Conservation (phyloP, 2,888 invertebrate species). For the Heteromyza rotundicornis region DNA sequence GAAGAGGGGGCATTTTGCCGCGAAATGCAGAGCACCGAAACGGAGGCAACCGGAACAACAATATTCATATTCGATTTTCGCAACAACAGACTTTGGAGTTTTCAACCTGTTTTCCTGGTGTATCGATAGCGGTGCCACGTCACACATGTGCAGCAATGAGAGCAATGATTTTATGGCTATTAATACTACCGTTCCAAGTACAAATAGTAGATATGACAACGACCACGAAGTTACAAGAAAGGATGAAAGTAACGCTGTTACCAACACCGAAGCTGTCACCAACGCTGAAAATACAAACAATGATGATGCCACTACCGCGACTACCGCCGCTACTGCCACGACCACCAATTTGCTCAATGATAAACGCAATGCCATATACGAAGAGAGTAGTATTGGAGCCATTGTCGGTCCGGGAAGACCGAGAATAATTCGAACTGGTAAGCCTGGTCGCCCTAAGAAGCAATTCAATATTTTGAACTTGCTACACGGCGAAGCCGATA, state of each 20-base stretch:
- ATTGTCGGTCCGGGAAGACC: slow-evolving; percentile 5
- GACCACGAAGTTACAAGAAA: no score
- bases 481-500: neutral
- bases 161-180: neutral
- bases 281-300: no score
- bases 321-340: no score
- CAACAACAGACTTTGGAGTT: slow-evolving; percentile 13
- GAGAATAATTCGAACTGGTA: slow-evolving; percentile 4
- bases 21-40: slow-evolving; percentile 6
- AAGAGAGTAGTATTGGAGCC: neutral
- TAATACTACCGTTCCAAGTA: neutral
- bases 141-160: slow-evolving; percentile 23
- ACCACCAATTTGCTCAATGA: no score
- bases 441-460: slow-evolving; percentile 2
- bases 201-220: neutral
- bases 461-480: slow-evolving; percentile 1
- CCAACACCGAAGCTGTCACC: no score
- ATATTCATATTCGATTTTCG: slow-evolving; percentile 4
- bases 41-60: neutral
- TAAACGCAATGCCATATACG: no score
- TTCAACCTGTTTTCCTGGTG: slow-evolving; percentile 21
- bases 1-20: slow-evolving; percentile 6
- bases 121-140: slow-evolving; percentile 27
- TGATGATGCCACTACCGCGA: no score
- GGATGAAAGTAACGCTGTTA: no score